Conservation (phyloP, 2,113 vertebrate species). For the Neodontobutis hainanensis region DNA sequence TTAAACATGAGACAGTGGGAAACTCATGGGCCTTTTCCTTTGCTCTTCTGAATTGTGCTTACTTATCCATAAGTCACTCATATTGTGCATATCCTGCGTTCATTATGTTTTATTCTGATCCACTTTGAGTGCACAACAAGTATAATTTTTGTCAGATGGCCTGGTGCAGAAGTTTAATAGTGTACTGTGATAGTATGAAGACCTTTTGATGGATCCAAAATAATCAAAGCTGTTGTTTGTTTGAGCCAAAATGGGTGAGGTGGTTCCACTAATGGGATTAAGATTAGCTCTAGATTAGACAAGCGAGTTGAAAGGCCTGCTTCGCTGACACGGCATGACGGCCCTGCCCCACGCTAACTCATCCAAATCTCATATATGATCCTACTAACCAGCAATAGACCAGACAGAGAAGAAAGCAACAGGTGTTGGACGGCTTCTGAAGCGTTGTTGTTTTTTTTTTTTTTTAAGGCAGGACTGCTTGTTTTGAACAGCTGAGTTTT, state of each 20-base stretch:
- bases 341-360: slow-evolving; percentile 15
- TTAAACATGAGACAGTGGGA: too few species aligned
- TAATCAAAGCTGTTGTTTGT: slow-evolving; percentile 53
- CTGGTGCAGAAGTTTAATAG: slow-evolving; percentile 30
- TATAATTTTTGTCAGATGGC: slow-evolving; percentile 10
- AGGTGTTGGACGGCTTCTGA: slow-evolving; percentile 13
- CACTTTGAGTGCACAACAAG: neutral
- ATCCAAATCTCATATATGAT: slow-evolving; percentile 22
- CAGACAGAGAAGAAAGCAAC: neutral
- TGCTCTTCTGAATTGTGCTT: too few species aligned
- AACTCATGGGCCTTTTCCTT: too few species aligned
- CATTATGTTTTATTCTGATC: neutral
- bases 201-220: slow-evolving; percentile 65
- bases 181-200: slow-evolving; percentile 22
- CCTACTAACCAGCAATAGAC: slow-evolving; percentile 11
- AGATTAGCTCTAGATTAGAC: slow-evolving; percentile 73
- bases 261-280: slow-evolving; percentile 74
- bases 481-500: slow-evolving; percentile 11
- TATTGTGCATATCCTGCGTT: too few species aligned
- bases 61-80: too few species aligned
- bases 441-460: slow-evolving; percentile 21
- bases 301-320: slow-evolving; percentile 56
- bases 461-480: slow-evolving; percentile 14
- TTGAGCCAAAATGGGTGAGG: slow-evolving; percentile 68
- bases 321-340: slow-evolving; percentile 37